Percentiles rank a stretch among this genome's conserved stretches.
Evolutionary conservation across 23 tunicate genomes (phyloP).

Genomic region (Trididemnum miniatum): DNA sequence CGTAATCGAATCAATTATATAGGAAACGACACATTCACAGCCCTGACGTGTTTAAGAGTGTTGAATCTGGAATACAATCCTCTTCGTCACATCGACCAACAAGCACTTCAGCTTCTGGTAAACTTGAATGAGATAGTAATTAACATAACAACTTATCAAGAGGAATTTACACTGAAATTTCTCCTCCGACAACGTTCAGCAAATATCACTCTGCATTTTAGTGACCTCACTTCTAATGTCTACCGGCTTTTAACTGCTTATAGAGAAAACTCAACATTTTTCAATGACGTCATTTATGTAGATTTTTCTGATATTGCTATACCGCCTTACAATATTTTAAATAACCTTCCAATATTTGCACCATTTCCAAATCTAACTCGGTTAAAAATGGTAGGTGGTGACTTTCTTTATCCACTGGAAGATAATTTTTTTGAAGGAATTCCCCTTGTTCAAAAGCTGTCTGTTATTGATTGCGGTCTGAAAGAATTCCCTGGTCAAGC

Average conservation of each 20-base stretch:
- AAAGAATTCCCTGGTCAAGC: background rate
- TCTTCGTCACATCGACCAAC: background rate
- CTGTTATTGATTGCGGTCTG: background rate
- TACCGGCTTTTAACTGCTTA: background rate
- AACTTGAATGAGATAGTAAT: background rate
- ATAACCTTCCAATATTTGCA: background rate
- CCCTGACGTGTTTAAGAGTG: background rate
- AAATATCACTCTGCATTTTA: background rate
- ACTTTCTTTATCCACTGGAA: background rate
- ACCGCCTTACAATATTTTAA: background rate
- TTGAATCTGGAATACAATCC: background rate
- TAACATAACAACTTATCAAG: background rate
- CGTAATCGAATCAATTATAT: background rate
- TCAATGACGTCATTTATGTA: background rate
- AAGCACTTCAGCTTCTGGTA: background rate
- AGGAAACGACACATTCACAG: background rate
- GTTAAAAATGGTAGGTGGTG: background rate
- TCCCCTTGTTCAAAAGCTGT: background rate
- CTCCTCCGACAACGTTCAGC: background rate
- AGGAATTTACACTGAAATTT: background rate
- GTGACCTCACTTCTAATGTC: background rate
- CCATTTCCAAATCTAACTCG: constrained; percentile 6
- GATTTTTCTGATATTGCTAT: background rate
- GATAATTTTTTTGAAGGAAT: constrained; percentile 1
- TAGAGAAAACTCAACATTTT: background rate